Conservation (phyloP, 1,140 invertebrate genomes). For the Pogonomyrmex barbatus region DNA sequence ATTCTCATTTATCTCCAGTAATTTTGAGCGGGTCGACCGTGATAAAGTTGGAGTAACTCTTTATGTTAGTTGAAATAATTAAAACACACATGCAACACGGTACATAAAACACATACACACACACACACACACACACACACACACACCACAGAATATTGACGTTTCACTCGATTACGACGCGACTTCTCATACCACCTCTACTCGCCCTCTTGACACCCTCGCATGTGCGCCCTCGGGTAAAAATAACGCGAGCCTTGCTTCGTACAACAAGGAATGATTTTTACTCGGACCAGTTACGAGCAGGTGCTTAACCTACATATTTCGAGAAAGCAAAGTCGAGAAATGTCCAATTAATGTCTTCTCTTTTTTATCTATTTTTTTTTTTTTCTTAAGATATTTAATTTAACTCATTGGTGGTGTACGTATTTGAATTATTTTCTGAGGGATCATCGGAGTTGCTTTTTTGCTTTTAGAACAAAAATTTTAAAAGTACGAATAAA, state of each 20-base stretch:
- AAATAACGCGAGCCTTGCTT: slow-evolving; percentile 40
- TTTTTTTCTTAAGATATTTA: neutral
- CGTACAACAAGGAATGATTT: neutral
- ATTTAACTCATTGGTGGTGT: neutral
- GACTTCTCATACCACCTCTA: neutral
- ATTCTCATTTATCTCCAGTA: slow-evolving; percentile 12
- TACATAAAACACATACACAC: too few relatives aligned
- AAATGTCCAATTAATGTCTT: slow-evolving; percentile 4
- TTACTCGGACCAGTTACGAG: slow-evolving; percentile 11
- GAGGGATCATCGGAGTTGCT: neutral
- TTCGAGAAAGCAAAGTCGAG: neutral
- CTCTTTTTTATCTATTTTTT: neutral
- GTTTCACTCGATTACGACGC: slow-evolving; percentile 54
- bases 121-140: too few relatives aligned
- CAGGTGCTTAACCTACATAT: slow-evolving; percentile 27
- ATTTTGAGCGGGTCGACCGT: neutral
- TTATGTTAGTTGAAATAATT: slow-evolving; percentile 9
- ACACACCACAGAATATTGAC: neutral
- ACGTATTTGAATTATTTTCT: neutral
- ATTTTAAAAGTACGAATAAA: neutral
- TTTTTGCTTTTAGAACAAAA: neutral
- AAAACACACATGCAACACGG: neutral
- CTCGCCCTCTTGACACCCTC: neutral
- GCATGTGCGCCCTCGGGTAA: slow-evolving; percentile 8
- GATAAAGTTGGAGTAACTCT: neutral